Evolutionary conservation across 1,140 invertebrate species (phyloP).

Genomic region (Brachionus rotundiformis): DNA sequence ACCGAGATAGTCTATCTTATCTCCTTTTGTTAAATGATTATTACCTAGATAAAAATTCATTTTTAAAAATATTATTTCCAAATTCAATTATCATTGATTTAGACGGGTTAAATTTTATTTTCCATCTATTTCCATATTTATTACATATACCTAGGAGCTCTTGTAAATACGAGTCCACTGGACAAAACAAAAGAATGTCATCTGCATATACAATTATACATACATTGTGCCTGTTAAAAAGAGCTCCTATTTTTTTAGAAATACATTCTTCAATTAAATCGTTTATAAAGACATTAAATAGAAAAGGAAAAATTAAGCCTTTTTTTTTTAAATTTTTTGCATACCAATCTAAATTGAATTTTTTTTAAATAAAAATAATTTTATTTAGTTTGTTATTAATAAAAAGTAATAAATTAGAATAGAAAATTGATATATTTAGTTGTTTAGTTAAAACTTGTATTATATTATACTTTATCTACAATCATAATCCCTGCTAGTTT

Average conservation of each 20-base stretch:
- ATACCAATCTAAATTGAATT: no score
- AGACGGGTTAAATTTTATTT: conserved; percentile 7
- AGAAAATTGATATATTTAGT: no score
- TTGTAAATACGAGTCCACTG: background rate
- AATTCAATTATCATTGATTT: background rate
- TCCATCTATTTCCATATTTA: background rate
- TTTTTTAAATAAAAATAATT: no score
- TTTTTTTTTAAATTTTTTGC: no score
- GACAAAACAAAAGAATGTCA: background rate
- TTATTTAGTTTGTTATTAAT: no score
- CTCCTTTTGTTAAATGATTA: background rate
- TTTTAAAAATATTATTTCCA: background rate
- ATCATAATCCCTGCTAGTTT: no score
- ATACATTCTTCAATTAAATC: conserved; percentile 24
- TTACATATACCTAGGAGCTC: background rate
- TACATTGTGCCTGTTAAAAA: background rate
- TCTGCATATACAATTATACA: background rate
- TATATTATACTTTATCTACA: no score
- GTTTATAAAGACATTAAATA: conserved; percentile 15
- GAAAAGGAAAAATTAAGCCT: background rate
- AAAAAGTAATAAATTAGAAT: no score
- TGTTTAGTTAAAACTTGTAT: no score
- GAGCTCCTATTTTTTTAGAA: background rate
- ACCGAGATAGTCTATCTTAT: background rate
- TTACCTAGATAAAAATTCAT: background rate